phyloP scores from a whole-genome alignment of 1,140 invertebrate genomes.

The Calliphora vicina region DNA sequence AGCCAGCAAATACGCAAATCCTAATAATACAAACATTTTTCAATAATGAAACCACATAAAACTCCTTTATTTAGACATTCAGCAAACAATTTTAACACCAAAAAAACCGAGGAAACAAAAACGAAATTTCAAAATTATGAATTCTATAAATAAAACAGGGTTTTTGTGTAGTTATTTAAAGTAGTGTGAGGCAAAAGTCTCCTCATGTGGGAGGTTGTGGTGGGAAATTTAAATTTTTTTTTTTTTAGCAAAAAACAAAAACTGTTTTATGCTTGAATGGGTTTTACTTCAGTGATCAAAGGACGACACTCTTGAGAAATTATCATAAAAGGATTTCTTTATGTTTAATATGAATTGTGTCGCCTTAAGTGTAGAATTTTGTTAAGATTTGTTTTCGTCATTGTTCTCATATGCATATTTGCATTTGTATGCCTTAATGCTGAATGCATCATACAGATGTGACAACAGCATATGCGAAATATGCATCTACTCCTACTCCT shows the following conservation, averaged over 20 bases:
- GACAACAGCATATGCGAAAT: no score
- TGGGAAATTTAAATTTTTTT: not conserved
- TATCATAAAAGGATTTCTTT: constrained; percentile 32
- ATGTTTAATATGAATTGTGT: constrained; percentile 7
- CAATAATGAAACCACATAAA: constrained; percentile 10
- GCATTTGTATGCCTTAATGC: not conserved
- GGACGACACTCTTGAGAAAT: constrained; percentile 31
- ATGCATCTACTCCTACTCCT: no score
- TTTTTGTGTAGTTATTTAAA: not conserved
- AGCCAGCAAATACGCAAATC: not conserved
- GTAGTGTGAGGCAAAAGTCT: not conserved
- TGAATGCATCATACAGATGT: no score
- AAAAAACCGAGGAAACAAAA: no score
- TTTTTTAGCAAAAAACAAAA: not conserved
- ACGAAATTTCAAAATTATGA: not conserved
- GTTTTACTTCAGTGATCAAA: constrained; percentile 21
- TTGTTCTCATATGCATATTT: not conserved
- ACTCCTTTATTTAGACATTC: not conserved
- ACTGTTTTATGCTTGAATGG: constrained; percentile 1
- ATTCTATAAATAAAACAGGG: not conserved
- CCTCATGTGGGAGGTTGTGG: not conserved
- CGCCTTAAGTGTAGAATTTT: constrained; percentile 24
- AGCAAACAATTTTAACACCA: not conserved
- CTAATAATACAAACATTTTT: not conserved
- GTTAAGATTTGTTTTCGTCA: constrained; percentile 18